phyloP scores from a whole-genome alignment of 2,113 vertebrate genomes.

The Donacobius atricapilla region DNA sequence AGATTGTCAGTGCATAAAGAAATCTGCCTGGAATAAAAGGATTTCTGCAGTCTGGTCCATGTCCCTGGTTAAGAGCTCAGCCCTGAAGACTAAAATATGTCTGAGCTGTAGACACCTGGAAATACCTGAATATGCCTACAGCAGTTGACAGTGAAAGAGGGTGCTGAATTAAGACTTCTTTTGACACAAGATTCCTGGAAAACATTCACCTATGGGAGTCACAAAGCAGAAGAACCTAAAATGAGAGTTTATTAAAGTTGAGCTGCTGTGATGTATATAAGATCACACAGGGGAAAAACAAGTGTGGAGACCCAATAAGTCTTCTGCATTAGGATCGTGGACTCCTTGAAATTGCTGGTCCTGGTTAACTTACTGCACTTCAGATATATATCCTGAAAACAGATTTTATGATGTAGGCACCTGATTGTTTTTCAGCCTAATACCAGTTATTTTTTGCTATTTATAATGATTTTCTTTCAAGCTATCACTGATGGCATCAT shows the following conservation, averaged over 20 bases:
- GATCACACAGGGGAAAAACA: not conserved
- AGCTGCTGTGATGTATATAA: not conserved
- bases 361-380: not conserved
- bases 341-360: not conserved
- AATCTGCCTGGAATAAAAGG: not conserved
- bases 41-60: not conserved
- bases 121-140: not conserved
- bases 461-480: not conserved
- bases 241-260: not conserved
- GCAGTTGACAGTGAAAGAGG: not conserved
- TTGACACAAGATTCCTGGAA: not conserved
- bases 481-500: not conserved
- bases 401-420: not conserved
- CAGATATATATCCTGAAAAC: not conserved
- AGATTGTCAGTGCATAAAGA: not conserved
- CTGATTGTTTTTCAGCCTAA: not conserved
- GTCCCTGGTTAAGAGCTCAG: not conserved
- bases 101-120: not conserved
- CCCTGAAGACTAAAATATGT: not conserved
- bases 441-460: not conserved
- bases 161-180: not conserved
- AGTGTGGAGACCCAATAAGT: fast-evolving
- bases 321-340: not conserved
- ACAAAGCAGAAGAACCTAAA: not conserved
- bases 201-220: not conserved